Evolutionary conservation across 2,797 vertebrate species (phyloP), one percentile per base, ranked within the genome.

Genomic region (Poeciliopsis paucimaculata): DNA sequence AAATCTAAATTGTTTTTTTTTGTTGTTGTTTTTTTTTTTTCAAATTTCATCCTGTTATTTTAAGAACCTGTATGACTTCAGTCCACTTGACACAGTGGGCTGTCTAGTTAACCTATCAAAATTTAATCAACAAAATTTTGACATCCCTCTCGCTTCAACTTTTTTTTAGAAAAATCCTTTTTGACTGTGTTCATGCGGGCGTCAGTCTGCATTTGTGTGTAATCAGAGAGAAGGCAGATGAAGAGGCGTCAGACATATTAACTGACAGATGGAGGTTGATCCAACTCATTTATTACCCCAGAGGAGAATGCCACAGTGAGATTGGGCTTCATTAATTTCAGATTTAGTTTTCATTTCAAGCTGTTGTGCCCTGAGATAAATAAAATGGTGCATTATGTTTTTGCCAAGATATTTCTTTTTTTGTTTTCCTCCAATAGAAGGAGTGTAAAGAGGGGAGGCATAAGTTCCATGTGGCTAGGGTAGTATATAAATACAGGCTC

Each of bases 271-370:
- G 97, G 96, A 97, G 97, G 97, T 98, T 98, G 97, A 98, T 98
- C 96, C 97, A 97, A 98, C 97, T 97, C 97, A 98, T 98, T 98
- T 98, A 98, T 98, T 98, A 98, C 97, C 97, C 97, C 97, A 98
- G 97, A 98, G 97, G 97, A 98, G 97, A 98, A 98, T 97, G 97
- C 97, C 97, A 97, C 97, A 97, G 97, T 97, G 96, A 97, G 97
- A 98, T 98, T 97, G 97, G 97, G 97, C 97, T 98, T 98, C 97
- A 98, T 98, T 99, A 98, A 98, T 98, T 98, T 98, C 97, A 97
- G 97, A 99, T 99, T 98, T 98, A 98, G 97, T 98, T 98, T 98
- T 98, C 97, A 98, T 98, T 98, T 98, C 97, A 98, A 98, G 97
- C 97, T 98, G 97, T 98, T 98, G 97, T 97, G 97, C 97, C 97